A percentile compares a stretch with the other conserved stretches of the same genome.
These are phyloP conservation scores for Cathartes aura DNA, from an alignment of 2,113 vertebrate species.

Conservation along the genomic window DNA sequence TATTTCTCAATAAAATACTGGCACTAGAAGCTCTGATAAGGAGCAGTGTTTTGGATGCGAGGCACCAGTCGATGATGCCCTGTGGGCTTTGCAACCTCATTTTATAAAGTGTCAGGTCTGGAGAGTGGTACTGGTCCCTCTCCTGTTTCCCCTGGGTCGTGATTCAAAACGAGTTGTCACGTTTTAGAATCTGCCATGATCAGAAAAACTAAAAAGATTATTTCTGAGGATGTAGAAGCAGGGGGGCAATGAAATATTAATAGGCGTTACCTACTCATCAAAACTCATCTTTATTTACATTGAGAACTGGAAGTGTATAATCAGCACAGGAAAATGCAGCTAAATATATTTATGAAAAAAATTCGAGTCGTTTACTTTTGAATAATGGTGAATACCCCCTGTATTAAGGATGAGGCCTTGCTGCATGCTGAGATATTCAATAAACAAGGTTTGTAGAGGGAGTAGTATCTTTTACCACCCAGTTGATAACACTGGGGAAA, in stretches of 20 bases:
- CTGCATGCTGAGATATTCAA: background rate
- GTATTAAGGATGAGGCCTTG: background rate
- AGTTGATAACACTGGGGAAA: background rate
- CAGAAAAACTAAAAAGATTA: background rate
- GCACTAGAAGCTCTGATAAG: background rate
- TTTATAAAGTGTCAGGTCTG: background rate
- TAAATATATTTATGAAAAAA: conserved; percentile 48
- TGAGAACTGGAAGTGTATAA: background rate
- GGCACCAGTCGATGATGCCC: fast-evolving
- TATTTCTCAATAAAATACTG: background rate
- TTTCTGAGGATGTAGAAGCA: background rate
- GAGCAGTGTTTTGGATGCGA: background rate
- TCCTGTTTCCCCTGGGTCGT: background rate
- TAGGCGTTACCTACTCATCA: background rate
- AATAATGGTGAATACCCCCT: background rate
- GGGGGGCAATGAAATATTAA: conserved; percentile 3
- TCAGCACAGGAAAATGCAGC: conserved; percentile 1
- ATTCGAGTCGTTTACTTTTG: background rate
- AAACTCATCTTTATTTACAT: conserved; percentile 15
- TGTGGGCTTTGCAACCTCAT: background rate
- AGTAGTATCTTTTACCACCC: background rate
- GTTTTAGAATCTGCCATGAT: background rate
- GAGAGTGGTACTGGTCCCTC: background rate
- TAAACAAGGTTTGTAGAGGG: background rate
- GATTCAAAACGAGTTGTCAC: background rate